Percentiles rank a stretch among this genome's conserved stretches.
phyloP scores from a whole-genome alignment of 2,113 vertebrate genomes.

The Elephas maximus region DNA sequence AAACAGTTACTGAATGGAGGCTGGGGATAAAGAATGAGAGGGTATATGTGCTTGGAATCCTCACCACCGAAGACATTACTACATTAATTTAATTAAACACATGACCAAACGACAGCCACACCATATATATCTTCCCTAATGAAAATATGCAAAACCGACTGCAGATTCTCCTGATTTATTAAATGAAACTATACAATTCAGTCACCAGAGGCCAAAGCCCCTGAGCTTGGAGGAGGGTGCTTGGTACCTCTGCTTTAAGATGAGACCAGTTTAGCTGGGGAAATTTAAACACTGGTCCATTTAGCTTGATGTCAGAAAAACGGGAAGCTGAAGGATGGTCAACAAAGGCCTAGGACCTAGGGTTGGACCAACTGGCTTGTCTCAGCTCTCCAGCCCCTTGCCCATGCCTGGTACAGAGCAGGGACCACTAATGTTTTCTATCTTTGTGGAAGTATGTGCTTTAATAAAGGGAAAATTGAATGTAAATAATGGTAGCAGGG shows the following conservation, averaged over 20 bases:
- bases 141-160: slow-evolving; percentile 87
- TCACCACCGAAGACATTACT: slow-evolving; percentile 81
- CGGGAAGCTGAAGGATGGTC: slow-evolving; percentile 72
- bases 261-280: slow-evolving; percentile 74
- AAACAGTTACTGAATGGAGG: neutral
- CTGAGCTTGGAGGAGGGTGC: slow-evolving; percentile 70
- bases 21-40: slow-evolving; percentile 64
- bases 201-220: slow-evolving; percentile 81
- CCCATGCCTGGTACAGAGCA: neutral
- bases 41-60: slow-evolving; percentile 70
- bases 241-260: slow-evolving; percentile 68
- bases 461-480: neutral
- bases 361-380: neutral
- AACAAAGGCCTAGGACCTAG: neutral
- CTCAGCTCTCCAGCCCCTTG: neutral
- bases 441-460: neutral
- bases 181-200: slow-evolving; percentile 87
- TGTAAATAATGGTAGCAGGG: neutral
- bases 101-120: slow-evolving; percentile 69
- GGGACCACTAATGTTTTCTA: neutral
- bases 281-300: slow-evolving; percentile 78
- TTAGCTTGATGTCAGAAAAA: slow-evolving; percentile 73
- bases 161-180: slow-evolving; percentile 87
- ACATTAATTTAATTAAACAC: slow-evolving; percentile 80
- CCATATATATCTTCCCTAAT: slow-evolving; percentile 86